Base-by-base conservation (phyloP, 1,140 invertebrate species). In the Nautilus pompilius region DNA sequence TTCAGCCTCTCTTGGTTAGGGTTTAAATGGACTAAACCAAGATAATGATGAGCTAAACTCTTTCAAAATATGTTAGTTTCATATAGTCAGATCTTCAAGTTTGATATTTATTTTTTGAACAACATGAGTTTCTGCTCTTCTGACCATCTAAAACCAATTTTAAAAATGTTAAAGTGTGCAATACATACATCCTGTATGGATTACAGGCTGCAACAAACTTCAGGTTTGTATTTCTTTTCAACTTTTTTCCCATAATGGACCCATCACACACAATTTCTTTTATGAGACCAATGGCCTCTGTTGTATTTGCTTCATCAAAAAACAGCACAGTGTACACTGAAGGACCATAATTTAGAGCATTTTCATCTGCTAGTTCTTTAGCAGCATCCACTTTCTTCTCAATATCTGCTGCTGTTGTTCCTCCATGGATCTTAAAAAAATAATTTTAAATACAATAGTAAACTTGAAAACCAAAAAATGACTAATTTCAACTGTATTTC, bases 291-390 rank as follows among this genome's bases (percentile, higher is more conserved):
- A 81, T 75, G 6, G 76, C 71, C 55, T 78, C 76, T 46, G 80
- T 81, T 22, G 79, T 80, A 70, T 82, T 82, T 5, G 76, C 78
- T 60, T 81, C 79, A 66, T 82, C 80, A 68, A 81, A 80, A 65
- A 82, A 81, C 51, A 82, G 54, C 5, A 82, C 74, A 32, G 78
- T 79, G 54, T 75, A 71, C 15, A 79, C 68, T 30, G 62, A 60
- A 8, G 65, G 55, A 30, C 55, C 57, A 55, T 68, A 66, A 5
- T 58, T 49, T 17, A 65, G 53, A 5, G 51, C 34, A 63, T 79
- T 80, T 45, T 59, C 22, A 10, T 60, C 41, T 22, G 80, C 72
- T 17, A 74, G 56, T 56, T 54, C 28, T 49, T 71, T 68, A n/a
- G 78, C 78, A 54, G 73, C 51, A 24, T 59, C 28, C 5, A 81